These are phyloP conservation scores for Doryteuthis pealeii DNA, from an alignment of 1,140 invertebrate genomes.

Conservation along the genomic window DNA sequence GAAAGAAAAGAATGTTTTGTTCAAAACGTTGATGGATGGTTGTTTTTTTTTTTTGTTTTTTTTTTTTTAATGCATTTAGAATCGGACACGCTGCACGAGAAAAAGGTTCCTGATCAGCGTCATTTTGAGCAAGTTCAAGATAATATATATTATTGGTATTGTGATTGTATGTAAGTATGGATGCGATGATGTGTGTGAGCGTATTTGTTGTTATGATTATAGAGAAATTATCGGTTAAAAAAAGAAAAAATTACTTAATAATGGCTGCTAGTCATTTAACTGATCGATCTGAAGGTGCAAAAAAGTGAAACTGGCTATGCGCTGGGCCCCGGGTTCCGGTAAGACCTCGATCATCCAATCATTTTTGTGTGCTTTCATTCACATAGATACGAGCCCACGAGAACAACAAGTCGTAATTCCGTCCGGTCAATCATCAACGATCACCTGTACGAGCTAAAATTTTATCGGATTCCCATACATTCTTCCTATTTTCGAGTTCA, in stretches of 20 bases:
- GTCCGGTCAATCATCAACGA: constrained; percentile 83
- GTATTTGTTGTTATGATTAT: no score
- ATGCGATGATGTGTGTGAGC: background rate
- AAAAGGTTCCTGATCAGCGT: no score
- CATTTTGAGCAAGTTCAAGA: no score
- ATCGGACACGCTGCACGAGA: no score
- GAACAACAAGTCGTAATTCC: constrained; percentile 77
- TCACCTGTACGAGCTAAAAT: constrained; percentile 81
- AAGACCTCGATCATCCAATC: constrained; percentile 69
- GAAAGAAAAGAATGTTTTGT: no score
- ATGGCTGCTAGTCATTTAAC: constrained; percentile 45
- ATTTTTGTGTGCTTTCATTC: constrained; percentile 87
- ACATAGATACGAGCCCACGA: constrained; percentile 79
- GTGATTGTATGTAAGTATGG: background rate
- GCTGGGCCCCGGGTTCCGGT: constrained; percentile 63
- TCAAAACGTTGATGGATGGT: no score
- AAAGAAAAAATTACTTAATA: no score
- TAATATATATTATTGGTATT: no score
- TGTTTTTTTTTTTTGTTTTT: no score
- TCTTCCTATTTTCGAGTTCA: constrained; percentile 81
- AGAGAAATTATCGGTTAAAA: no score
- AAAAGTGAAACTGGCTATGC: constrained; percentile 61
- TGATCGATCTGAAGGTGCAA: constrained; percentile 52
- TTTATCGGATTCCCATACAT: constrained; percentile 81
- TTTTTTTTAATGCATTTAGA: no score